These are phyloP conservation scores for Acronicta alni DNA, from an alignment of 2,888 invertebrate genomes.

Conservation along the genomic window DNA sequence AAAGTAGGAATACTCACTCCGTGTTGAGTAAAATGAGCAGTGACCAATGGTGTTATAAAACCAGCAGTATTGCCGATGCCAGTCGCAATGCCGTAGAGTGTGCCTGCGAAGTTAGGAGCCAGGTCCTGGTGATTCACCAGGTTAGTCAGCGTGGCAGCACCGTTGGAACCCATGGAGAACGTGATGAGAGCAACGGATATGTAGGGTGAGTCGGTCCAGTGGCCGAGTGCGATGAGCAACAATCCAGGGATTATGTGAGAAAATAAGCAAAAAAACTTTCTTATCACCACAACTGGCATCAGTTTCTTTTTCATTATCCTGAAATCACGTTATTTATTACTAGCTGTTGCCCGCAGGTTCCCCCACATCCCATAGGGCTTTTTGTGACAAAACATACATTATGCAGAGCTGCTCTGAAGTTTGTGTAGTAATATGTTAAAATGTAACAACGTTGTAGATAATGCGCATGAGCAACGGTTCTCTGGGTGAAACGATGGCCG, in stretches of 20 bases:
- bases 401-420: too few relatives aligned
- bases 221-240: slow-evolving; percentile 87
- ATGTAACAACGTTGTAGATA: slow-evolving; percentile 73
- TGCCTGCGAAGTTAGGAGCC: slow-evolving; percentile 94
- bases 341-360: too few relatives aligned
- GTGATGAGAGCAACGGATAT: slow-evolving; percentile 91
- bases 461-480: slow-evolving; percentile 89
- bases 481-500: slow-evolving; percentile 94
- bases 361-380: too few relatives aligned
- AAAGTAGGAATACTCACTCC: slow-evolving; percentile 79
- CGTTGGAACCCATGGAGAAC: slow-evolving; percentile 91
- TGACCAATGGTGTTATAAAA: slow-evolving; percentile 92
- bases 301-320: slow-evolving; percentile 85
- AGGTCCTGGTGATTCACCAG: slow-evolving; percentile 92
- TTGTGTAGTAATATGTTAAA: too few relatives aligned
- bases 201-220: slow-evolving; percentile 89
- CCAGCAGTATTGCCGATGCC: slow-evolving; percentile 92
- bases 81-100: slow-evolving; percentile 93
- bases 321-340: slow-evolving; percentile 59
- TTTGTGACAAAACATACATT: too few relatives aligned
- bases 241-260: slow-evolving; percentile 89
- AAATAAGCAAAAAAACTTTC: slow-evolving; percentile 91
- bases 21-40: slow-evolving; percentile 90
- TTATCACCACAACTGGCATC: slow-evolving; percentile 87
- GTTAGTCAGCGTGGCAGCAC: slow-evolving; percentile 90